Base-by-base conservation (phyloP, 1,140 invertebrate genomes). In the Zaprionus lachaisei region DNA sequence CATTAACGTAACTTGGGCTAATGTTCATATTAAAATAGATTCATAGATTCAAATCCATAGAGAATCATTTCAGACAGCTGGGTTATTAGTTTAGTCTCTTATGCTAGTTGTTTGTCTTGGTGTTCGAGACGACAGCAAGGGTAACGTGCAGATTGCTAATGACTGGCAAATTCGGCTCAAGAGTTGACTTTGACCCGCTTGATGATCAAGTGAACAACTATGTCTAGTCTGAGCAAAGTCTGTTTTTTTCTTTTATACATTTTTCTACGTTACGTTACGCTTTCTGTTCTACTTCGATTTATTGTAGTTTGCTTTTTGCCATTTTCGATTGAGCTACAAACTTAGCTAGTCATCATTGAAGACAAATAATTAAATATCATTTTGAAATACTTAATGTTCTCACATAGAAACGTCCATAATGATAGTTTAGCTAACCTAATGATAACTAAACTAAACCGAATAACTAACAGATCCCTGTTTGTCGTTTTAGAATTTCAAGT, bases 161-260 rank as follows among this genome's bases (percentile, higher is more conserved):
- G 85, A 89, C 85, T 78, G 71, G 84, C 84, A 74, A 84, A 81
- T 89, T 78, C 68, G 68, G 65, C 63, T 79, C 75, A 81, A 69
- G 71, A 79, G 76, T 81, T 81, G 85, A 90, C 85, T 89, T 89
- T 89, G 85, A 89, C 85, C 85, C 72, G 79, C 72, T 77, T 81
- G 72, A 71, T 76, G 72, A 72, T 76, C 41, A 66, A 77, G 62
- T 71, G 62, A 83, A 60, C 83, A 80, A 56, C 80, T 74, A 55
- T 73, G 83, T 80, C 77, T 83, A 79, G 58, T 82, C 82, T 76
- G 5, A 38, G 17, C 24, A 62, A 28, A 37, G 54, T 71, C 54
- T 69, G 62, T 61, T 55, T 60, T 60, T 72, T 69, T 62, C 60
- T 62, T 66, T 38, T 80, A 47, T 49, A 60, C 44, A 60, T 64